Conservation (phyloP, 2,113 vertebrate genomes). For the Shinisaurus crocodilurus region DNA sequence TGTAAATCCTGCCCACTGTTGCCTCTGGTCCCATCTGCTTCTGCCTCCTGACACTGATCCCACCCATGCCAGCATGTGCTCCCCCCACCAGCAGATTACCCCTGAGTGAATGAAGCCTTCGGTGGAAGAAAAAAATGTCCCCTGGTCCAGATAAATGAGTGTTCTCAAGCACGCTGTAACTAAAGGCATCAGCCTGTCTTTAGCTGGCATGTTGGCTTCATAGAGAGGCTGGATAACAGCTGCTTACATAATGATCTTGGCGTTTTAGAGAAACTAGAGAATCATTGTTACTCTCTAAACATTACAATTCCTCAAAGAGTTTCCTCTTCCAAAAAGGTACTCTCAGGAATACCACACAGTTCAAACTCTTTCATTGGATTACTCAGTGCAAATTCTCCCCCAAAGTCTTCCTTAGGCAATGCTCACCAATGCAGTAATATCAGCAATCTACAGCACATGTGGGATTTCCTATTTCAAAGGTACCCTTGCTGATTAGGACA, state of each 20-base stretch:
- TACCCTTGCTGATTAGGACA: neutral
- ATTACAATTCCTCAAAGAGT: constrained; percentile 1
- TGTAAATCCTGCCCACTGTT: neutral
- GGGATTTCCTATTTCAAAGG: constrained; percentile 27
- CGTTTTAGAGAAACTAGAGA: constrained; percentile 33
- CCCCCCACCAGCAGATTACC: neutral
- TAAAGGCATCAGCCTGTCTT: neutral
- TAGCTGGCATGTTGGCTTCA: neutral
- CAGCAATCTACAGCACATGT: neutral
- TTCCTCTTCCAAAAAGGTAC: constrained; percentile 41
- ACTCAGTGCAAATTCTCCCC: constrained; percentile 47
- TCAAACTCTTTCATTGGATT: neutral
- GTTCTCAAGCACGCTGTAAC: neutral
- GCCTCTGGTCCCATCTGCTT: neutral
- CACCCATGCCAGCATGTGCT: neutral
- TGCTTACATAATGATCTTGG: constrained; percentile 1
- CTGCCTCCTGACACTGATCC: neutral
- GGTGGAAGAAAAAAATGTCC: neutral
- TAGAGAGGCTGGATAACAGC: neutral
- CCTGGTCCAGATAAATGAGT: neutral
- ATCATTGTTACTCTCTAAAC: constrained; percentile 26
- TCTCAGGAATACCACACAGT: constrained; percentile 37
- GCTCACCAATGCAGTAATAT: constrained; percentile 33
- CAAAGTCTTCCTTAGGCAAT: constrained; percentile 48
- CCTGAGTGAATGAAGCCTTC: neutral